Percentiles rank a stretch among this genome's conserved stretches.
Conservation (phyloP, 1,140 invertebrate genomes). For the Formica selysi region DNA sequence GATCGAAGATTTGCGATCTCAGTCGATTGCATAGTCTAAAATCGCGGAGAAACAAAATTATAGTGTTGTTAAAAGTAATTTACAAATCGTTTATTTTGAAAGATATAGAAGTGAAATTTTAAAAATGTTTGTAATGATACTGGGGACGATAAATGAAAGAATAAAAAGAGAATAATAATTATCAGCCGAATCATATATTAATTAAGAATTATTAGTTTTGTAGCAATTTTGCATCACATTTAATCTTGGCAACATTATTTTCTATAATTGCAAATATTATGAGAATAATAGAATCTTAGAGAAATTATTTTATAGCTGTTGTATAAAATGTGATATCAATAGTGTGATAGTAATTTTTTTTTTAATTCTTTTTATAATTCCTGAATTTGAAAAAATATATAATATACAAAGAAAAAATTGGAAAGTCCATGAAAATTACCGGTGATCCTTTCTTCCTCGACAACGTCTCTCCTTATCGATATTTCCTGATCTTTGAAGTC, state of each 20-base stretch:
- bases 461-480: slow-evolving; percentile 72
- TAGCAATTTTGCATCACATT: not conserved
- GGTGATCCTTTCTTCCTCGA: slow-evolving; percentile 78
- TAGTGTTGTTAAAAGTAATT: not conserved
- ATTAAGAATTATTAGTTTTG: not conserved
- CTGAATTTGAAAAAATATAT: not conserved
- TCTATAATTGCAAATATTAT: not conserved
- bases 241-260: not conserved
- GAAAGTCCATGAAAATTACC: slow-evolving; percentile 65
- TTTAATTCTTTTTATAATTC: not conserved
- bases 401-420: not conserved
- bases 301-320: not conserved
- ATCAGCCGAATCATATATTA: not conserved
- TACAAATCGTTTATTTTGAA: not conserved
- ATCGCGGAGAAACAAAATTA: slow-evolving; percentile 6
- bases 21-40: slow-evolving; percentile 81
- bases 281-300: not conserved
- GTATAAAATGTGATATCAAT: not conserved
- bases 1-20: slow-evolving; percentile 81
- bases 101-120: not conserved
- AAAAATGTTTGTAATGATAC: not conserved
- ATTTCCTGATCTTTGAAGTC: slow-evolving; percentile 82
- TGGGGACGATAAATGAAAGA: not conserved
- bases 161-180: not conserved
- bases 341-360: not conserved